These are phyloP conservation scores for Leptinotarsa haldemani DNA, from an alignment of 2,888 invertebrate species.

Conservation along the genomic window DNA sequence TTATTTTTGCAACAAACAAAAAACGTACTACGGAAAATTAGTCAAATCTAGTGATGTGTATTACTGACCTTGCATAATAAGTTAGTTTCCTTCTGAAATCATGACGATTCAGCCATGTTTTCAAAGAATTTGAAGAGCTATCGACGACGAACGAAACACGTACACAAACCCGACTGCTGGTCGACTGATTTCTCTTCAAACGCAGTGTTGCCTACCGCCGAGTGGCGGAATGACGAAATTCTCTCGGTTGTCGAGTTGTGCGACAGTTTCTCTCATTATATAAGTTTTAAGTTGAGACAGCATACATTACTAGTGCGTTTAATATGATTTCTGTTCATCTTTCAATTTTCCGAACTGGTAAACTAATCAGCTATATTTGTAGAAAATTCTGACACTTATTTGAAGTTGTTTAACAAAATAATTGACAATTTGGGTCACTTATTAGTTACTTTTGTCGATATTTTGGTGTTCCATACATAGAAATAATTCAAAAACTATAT, in stretches of 20 bases:
- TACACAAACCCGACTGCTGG: constrained; percentile 41
- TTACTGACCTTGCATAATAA: constrained; percentile 41
- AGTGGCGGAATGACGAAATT: constrained; percentile 13
- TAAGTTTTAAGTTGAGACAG: background rate
- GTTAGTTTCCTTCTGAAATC: constrained; percentile 22
- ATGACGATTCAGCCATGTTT: constrained; percentile 37
- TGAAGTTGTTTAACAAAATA: too few species aligned
- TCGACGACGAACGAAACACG: constrained; percentile 30
- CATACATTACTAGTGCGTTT: too few species aligned
- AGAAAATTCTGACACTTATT: too few species aligned
- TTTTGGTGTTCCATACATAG: too few species aligned
- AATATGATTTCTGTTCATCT: too few species aligned
- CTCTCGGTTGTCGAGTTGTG: constrained; percentile 20
- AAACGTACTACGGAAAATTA: background rate
- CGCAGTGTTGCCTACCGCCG: constrained; percentile 34
- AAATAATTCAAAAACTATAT: too few species aligned
- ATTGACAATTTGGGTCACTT: too few species aligned
- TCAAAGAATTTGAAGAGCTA: constrained; percentile 24
- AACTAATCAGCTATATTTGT: too few species aligned
- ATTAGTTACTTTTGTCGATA: too few species aligned
- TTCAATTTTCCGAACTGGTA: too few species aligned
- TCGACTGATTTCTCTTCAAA: constrained; percentile 37
- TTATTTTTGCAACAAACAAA: constrained; percentile 32
- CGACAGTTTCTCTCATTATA: background rate
- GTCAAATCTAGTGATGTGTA: background rate